Conservation (phyloP, 2,888 invertebrate genomes). For the Campoplex nolae region DNA sequence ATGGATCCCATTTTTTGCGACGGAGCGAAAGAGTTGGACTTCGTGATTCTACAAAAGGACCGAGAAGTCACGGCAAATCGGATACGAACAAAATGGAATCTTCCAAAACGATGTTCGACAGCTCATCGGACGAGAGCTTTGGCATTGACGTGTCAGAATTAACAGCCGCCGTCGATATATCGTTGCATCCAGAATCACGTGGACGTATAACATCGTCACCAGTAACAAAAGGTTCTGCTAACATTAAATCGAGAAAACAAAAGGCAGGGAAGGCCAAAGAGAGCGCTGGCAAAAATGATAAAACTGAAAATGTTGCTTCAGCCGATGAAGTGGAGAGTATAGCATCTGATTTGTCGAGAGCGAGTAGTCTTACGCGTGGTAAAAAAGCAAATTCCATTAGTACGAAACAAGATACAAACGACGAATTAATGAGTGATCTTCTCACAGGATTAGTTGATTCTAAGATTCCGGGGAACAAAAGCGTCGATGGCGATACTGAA, state of each 20-base stretch:
- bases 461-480: constrained; percentile 63
- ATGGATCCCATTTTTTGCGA: constrained; percentile 63
- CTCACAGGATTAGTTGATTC: constrained; percentile 69
- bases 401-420: constrained; percentile 67
- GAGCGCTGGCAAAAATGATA: constrained; percentile 64
- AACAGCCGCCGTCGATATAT: constrained; percentile 78
- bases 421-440: constrained; percentile 75
- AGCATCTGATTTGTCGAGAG: constrained; percentile 78
- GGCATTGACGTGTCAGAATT: constrained; percentile 79
- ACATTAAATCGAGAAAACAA: constrained; percentile 43
- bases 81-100: constrained; percentile 78
- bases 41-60: constrained; percentile 73
- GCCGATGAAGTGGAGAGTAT: constrained; percentile 77
- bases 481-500: constrained; percentile 69
- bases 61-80: constrained; percentile 77
- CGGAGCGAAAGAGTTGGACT: constrained; percentile 75
- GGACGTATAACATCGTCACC: constrained; percentile 57
- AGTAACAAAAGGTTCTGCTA: constrained; percentile 26
- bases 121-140: constrained; percentile 82
- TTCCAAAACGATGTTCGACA: constrained; percentile 77
- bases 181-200: constrained; percentile 75
- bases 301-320: constrained; percentile 67
- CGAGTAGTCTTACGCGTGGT: constrained; percentile 72
- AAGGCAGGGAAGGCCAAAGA: constrained; percentile 53
- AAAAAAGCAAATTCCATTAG: constrained; percentile 54